Evolutionary conservation across 2,797 vertebrate species (phyloP), one percentile per base, ranked within the genome.

Genomic region (Poeciliopsis presidionis): DNA sequence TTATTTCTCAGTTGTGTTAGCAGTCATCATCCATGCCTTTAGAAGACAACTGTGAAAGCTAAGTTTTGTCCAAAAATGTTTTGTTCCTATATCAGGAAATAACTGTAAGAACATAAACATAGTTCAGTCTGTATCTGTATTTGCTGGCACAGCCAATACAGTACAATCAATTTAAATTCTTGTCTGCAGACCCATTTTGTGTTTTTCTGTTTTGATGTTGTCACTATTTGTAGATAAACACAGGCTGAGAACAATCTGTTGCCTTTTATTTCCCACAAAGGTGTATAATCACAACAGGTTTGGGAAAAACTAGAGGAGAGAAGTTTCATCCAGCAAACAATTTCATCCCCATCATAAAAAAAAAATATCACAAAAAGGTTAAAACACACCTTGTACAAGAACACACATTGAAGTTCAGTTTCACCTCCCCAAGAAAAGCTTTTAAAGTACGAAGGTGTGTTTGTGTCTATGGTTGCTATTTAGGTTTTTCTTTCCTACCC

Each of bases 191-290:
- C 78, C 61, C 63, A 76, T 71, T 73, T 87, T 81, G 69, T 82
- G 75, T 86, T 86, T 89, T 74, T 89, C 85, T 87, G 82, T 89
- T 88, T 87, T 85, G 81, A 83, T 86, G 78, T 78, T 87, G 79
- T 86, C 36, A 49, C 78, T 74, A 61, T 85, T 88, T 89, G 82
- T 89, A 81, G 73, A 84, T 84, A 85, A 91, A 87, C 25, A 20
- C 81, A 80, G 76, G 85, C 75, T 83, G 49, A 82, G 71, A 87
- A 86, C 84, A 87, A 88, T 88, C 86, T 72, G 84, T 84, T 83
- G 77, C 12, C 22, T 83, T 76, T 61, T 77, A 33, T 65, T 63
- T 65, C 73, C 83, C 75, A 39, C 46, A 82, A 76, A 81, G 59
- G 57, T 30, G 28, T 16, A 30, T 72, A 85, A 75, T 73, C 73